phyloP scores from a whole-genome alignment of 2,888 invertebrate genomes.

The Polyommatus icarus region DNA sequence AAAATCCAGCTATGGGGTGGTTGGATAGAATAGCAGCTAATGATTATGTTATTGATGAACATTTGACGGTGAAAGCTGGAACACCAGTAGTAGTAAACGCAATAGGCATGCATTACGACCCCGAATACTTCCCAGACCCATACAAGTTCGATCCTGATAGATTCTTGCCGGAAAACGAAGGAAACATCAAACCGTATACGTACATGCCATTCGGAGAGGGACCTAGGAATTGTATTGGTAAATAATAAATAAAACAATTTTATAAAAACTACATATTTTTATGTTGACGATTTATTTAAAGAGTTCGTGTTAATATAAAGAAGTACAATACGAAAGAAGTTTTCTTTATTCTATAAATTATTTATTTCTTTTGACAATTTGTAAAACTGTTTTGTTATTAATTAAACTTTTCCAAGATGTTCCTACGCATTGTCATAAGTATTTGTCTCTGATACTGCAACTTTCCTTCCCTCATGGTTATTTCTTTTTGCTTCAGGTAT shows the following conservation, averaged over 20 bases:
- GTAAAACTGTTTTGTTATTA: too few species aligned
- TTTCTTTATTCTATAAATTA: too few species aligned
- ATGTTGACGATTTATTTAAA: too few species aligned
- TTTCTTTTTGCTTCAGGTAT: slow-evolving; percentile 33
- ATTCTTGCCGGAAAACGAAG: slow-evolving; percentile 76
- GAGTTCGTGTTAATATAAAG: too few species aligned
- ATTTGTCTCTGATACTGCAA: too few species aligned
- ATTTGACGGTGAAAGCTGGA: slow-evolving; percentile 51
- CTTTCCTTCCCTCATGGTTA: background rate
- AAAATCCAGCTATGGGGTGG: slow-evolving; percentile 56
- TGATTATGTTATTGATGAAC: slow-evolving; percentile 52
- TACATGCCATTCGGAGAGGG: slow-evolving; percentile 79
- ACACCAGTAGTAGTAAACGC: slow-evolving; percentile 51
- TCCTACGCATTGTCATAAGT: too few species aligned
- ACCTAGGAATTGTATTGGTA: slow-evolving; percentile 44
- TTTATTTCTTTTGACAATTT: too few species aligned
- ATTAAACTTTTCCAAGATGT: too few species aligned
- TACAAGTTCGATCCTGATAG: slow-evolving; percentile 76
- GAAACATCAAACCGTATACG: slow-evolving; percentile 48
- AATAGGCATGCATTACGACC: slow-evolving; percentile 57
- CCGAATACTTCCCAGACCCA: slow-evolving; percentile 74
- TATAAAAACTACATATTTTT: too few species aligned
- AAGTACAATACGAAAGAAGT: too few species aligned
- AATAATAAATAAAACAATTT: background rate
- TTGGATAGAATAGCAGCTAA: slow-evolving; percentile 49